Base-by-base conservation (phyloP, 2,888 invertebrate species). In the Drosophila antonietae region DNA sequence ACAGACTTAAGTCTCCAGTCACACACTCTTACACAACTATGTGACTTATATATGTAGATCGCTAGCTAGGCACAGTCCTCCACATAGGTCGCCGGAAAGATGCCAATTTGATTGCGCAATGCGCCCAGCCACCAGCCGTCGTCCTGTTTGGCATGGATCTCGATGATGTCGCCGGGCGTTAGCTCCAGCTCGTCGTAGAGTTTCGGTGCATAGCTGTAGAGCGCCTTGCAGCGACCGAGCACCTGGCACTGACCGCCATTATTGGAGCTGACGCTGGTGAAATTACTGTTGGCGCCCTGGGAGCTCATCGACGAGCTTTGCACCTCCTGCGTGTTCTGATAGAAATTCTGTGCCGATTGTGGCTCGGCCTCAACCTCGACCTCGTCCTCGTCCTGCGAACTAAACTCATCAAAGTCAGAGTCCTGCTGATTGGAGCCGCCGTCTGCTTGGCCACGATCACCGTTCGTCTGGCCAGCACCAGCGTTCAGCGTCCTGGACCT, bases 71-170 rank as follows among this genome's bases (percentile, higher is more conserved):
- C 93, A 75, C 97, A 95, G 92, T 97, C 96, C 93, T 98, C 97
- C 10, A 98, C 98, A 91, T 98, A 98, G 0, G 98, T 98, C 0
- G 98, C 98, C 0, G 98, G 98, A 90, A 98, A 98, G 83, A 98
- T 97, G 33, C 98, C 98, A 73, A 97, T 95, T 74, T 95, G 95
- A 49, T 98, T 89, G 58, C 90, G 95, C 66, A 97, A 94, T 87
- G 98, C 97, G 4, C 98, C 98, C 67, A 97, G 94, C 98, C 98
- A 98, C 98, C 98, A 98, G 43, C 97, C 98, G 90, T 98, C 97
- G 39, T 96, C 96, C 92, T 97, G 97, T 90, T 98, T 98, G 87
- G 96, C 96, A 91, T 97, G 97, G 43, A 98, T 96, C 82, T 96
- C 96, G 83, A 98, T 97, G 55, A 97, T 93, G 92, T 98, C 98